These are phyloP conservation scores for Calephelis virginiensis DNA, from an alignment of 1,140 invertebrate genomes.

Conservation along the genomic window DNA sequence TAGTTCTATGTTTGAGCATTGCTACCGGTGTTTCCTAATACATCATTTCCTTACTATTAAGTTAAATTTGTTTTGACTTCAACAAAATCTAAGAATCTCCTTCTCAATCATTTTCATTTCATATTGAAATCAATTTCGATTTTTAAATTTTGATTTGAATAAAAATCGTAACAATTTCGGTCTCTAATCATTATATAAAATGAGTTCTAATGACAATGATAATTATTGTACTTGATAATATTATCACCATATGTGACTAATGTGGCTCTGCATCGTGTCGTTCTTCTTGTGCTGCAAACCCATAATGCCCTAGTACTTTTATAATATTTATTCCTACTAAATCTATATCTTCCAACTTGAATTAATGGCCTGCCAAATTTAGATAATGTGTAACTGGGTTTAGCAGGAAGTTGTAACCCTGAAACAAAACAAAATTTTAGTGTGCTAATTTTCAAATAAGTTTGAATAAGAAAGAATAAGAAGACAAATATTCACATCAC, in stretches of 20 bases:
- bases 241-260: constrained; percentile 8
- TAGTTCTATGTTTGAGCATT: too few species aligned
- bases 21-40: too few species aligned
- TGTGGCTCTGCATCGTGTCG: constrained; percentile 2
- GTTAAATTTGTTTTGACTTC: too few species aligned
- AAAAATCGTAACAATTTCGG: too few species aligned
- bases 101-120: too few species aligned
- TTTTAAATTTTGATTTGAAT: too few species aligned
- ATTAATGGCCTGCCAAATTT: constrained; percentile 32
- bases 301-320: constrained; percentile 26
- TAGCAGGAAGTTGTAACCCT: constrained; percentile 2
- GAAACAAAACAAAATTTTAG: neutral
- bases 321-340: constrained; percentile 26
- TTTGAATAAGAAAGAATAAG: neutral
- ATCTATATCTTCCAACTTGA: constrained; percentile 28
- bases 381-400: constrained; percentile 20
- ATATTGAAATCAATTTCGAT: too few species aligned
- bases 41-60: too few species aligned
- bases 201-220: constrained; percentile 2
- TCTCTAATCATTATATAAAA: too few species aligned
- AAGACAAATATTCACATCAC: too few species aligned
- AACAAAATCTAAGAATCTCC: too few species aligned
- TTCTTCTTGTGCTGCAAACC: constrained; percentile 26
- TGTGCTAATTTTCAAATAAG: neutral
- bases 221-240: constrained; percentile 11